Base-by-base conservation (phyloP, 1,140 invertebrate species). In the Ceratitis capitata region DNA sequence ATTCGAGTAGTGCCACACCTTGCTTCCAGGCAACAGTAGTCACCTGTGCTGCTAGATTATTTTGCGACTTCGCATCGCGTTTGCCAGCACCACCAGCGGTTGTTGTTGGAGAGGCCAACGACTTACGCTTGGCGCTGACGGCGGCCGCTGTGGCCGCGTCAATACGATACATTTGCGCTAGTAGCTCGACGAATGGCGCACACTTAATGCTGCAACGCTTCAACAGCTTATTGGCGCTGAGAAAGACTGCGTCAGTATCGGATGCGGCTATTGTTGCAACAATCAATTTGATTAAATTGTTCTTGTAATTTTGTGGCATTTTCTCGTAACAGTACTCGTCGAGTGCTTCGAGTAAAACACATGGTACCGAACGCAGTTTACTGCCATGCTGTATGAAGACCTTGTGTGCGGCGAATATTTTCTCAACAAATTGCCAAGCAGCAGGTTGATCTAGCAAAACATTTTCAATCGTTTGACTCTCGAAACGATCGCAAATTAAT, bases 1-100 rank as follows among this genome's bases (percentile, higher is more conserved):
- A 95, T 92, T 98, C 97, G 1, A 99, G 89, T 0, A 98, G 90
- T 0, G 95, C 94, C 53, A 96, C 94, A 1, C 97, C 95, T 49
- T 96, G 92, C 89, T 95, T 96, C 97, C 97, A 98, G 85, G 94
- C 93, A 2, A 92, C 87, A 0, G 92, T 95, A 88, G 94, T 95
- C 12, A 83, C 39, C 47, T 86, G 83, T 26, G 84, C 19, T 10
- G 29, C 29, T 42, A 94, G 45, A 1, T 53, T 93, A 35, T 94
- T 83, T 32, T 32, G n/a, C 16, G 47, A 6, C 19, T 83, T 5
- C 26, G 26, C n/a, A 19, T 83, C 35, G 49, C 82, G 45, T 14
- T 53, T 49, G 47, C 9, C 29, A 7, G 4, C n/a, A n/a, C n/a
- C n/a, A n/a, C n/a, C n/a, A n/a, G n/a, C n/a, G n/a, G n/a, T n/a